These are phyloP conservation scores for Danio rerio DNA, from an alignment of 2,113 vertebrate genomes.

Conservation along the genomic window DNA sequence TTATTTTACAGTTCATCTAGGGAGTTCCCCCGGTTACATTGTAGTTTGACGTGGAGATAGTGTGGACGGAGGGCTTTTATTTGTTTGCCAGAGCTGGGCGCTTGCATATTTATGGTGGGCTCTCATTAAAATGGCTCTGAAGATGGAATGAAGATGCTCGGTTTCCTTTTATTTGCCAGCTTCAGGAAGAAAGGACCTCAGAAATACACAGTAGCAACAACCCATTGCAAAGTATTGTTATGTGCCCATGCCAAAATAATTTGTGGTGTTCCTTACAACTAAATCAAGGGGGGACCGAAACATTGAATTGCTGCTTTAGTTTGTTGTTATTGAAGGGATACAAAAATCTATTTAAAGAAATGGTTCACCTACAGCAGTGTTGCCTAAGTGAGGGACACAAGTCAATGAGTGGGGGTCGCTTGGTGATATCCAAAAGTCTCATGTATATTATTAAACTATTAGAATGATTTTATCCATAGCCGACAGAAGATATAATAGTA, in stretches of 20 bases:
- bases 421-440: no score
- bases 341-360: not conserved
- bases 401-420: no score
- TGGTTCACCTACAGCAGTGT: no score
- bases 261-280: slow-evolving; percentile 4
- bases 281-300: not conserved
- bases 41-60: slow-evolving; percentile 25
- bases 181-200: not conserved
- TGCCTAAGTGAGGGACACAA: no score
- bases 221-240: slow-evolving; percentile 16
- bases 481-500: no score
- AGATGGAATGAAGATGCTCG: slow-evolving; percentile 49
- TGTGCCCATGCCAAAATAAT: slow-evolving; percentile 3
- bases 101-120: slow-evolving; percentile 43
- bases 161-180: slow-evolving; percentile 38
- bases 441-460: no score
- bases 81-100: slow-evolving; percentile 51
- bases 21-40: not conserved
- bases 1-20: slow-evolving; percentile 10
- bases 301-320: not conserved
- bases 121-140: slow-evolving; percentile 47
- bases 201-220: not conserved
- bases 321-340: not conserved
- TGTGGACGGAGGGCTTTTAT: slow-evolving; percentile 45
- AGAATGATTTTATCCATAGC: no score